A percentile compares a stretch with the other conserved stretches of the same genome.
Conservation (phyloP, 2,113 vertebrate species). For the Narcine bancroftii region DNA sequence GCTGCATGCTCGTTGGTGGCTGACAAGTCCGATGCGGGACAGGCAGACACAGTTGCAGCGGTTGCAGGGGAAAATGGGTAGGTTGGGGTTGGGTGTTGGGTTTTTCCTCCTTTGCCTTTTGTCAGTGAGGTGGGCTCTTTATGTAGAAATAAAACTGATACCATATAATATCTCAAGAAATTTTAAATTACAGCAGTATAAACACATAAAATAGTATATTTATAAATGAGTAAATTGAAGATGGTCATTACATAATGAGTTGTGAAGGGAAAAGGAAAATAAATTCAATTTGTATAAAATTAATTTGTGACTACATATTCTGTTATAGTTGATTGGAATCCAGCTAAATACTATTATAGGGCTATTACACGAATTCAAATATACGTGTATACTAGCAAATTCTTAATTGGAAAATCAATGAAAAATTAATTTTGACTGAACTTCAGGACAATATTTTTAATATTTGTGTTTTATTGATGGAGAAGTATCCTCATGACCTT, state of each 20-base stretch:
- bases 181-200: background rate
- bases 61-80: too few species aligned
- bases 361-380: background rate
- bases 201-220: background rate
- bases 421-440: background rate
- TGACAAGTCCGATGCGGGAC: too few species aligned
- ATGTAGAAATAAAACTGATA: too few species aligned
- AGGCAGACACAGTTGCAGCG: too few species aligned
- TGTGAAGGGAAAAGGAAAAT: background rate
- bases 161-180: background rate
- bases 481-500: background rate
- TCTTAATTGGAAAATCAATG: background rate
- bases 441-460: background rate
- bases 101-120: too few species aligned
- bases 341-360: background rate
- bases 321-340: background rate
- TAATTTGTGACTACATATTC: background rate
- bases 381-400: background rate
- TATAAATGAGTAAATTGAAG: conserved; percentile 23
- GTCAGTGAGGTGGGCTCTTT: too few species aligned
- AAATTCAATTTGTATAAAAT: background rate
- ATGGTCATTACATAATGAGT: background rate
- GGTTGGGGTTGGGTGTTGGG: too few species aligned
- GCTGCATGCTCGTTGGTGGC: too few species aligned
- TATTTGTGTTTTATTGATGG: background rate